Percentiles rank a stretch among this genome's conserved stretches.
phyloP scores from a whole-genome alignment of 1,140 invertebrate species.

The Neocloeon triangulifer region DNA sequence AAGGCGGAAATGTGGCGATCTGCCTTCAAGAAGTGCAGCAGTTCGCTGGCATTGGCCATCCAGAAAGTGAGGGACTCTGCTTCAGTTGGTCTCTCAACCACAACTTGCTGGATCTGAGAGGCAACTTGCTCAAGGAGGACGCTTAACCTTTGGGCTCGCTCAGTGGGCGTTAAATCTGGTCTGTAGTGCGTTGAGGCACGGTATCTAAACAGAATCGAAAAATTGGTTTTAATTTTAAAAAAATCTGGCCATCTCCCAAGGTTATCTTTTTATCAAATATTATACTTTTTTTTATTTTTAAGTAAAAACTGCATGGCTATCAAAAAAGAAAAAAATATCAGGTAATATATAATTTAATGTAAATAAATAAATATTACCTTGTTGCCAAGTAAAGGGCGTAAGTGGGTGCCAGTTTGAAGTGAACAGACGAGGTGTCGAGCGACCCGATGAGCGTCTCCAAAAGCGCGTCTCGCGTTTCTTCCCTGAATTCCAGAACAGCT shows the following conservation, averaged over 20 bases:
- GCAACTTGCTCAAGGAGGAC: slow-evolving; percentile 75
- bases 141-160: slow-evolving; percentile 72
- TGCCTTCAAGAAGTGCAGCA: slow-evolving; percentile 86
- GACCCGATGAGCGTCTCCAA: slow-evolving; percentile 66
- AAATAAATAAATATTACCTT: no score
- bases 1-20: slow-evolving; percentile 84
- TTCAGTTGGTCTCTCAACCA: slow-evolving; percentile 64
- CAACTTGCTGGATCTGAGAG: slow-evolving; percentile 58
- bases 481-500: slow-evolving; percentile 80
- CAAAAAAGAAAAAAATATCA: no score
- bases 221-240: no score
- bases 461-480: slow-evolving; percentile 82
- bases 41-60: slow-evolving; percentile 89
- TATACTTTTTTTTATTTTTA: no score
- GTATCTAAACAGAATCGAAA: slow-evolving; percentile 25
- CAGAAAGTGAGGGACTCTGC: slow-evolving; percentile 74
- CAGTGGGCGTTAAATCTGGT: slow-evolving; percentile 72
- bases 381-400: slow-evolving; percentile 88
- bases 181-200: slow-evolving; percentile 81
- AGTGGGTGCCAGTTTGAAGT: slow-evolving; percentile 76
- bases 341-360: no score
- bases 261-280: no score
- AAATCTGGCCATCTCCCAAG: no score
- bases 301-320: no score
- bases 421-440: slow-evolving; percentile 44